Evolutionary conservation across 2,888 invertebrate genomes (phyloP).

Genomic region (Stomorhina lunata): DNA sequence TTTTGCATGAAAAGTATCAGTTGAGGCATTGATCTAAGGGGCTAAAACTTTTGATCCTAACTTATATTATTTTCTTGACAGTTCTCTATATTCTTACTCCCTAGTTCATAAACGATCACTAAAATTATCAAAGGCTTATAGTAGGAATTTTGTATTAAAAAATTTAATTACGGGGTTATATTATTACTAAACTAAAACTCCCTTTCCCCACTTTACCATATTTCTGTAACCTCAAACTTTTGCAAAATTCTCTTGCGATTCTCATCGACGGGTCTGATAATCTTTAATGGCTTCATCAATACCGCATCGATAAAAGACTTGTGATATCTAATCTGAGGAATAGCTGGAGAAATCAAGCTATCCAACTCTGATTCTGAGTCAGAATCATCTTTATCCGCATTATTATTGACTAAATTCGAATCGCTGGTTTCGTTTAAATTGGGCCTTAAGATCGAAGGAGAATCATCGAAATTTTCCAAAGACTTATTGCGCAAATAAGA

Average conservation of each 20-base stretch:
- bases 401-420: neutral
- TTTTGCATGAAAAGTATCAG: too few relatives aligned
- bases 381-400: constrained; percentile 59
- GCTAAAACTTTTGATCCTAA: too few relatives aligned
- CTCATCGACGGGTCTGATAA: constrained; percentile 76
- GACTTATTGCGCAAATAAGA: constrained; percentile 79
- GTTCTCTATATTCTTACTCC: too few relatives aligned
- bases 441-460: constrained; percentile 70
- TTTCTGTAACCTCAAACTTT: constrained; percentile 78
- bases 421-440: neutral
- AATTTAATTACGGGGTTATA: too few relatives aligned
- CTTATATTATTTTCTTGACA: too few relatives aligned
- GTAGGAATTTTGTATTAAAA: too few relatives aligned
- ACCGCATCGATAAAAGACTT: constrained; percentile 78
- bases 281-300: constrained; percentile 77
- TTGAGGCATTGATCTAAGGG: too few relatives aligned
- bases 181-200: neutral
- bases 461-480: constrained; percentile 78
- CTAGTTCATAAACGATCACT: neutral
- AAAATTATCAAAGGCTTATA: neutral
- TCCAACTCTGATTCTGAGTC: constrained; percentile 82
- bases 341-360: constrained; percentile 79
- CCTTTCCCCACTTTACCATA: constrained; percentile 71
- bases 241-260: constrained; percentile 77
- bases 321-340: constrained; percentile 71